A percentile compares a stretch with the other conserved stretches of the same genome.
These are phyloP conservation scores for Sebastes kiyomatsui DNA, from an alignment of 2,797 vertebrate genomes.

Conservation along the genomic window DNA sequence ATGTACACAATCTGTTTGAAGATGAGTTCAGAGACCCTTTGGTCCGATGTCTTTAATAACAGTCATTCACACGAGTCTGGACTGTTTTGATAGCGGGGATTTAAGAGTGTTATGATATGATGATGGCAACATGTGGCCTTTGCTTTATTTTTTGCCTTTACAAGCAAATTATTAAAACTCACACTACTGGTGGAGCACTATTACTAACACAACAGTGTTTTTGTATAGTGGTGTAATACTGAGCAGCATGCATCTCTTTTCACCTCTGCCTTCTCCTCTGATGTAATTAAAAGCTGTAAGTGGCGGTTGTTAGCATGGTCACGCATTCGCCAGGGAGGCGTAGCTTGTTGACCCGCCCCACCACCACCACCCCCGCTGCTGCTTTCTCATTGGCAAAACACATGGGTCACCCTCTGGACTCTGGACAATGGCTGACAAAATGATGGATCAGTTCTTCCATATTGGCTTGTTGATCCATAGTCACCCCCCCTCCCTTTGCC, in stretches of 20 bases:
- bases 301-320: slow-evolving; percentile 79
- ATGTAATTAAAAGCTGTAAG: slow-evolving; percentile 69
- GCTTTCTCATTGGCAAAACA: slow-evolving; percentile 84
- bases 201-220: slow-evolving; percentile 14
- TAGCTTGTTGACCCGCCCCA: slow-evolving; percentile 48
- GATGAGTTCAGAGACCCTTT: slow-evolving; percentile 56
- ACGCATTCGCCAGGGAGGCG: slow-evolving; percentile 72
- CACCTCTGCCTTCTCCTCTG: slow-evolving; percentile 37
- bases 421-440: slow-evolving; percentile 87
- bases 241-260: neutral
- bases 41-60: slow-evolving; percentile 66
- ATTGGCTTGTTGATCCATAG: slow-evolving; percentile 91
- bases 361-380: neutral
- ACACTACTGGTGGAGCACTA: slow-evolving; percentile 10
- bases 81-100: slow-evolving; percentile 44
- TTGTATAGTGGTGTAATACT: neutral
- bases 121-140: slow-evolving; percentile 50
- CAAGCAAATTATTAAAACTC: slow-evolving; percentile 44
- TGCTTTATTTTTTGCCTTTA: slow-evolving; percentile 47
- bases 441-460: slow-evolving; percentile 90
- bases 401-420: slow-evolving; percentile 72
- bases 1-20: slow-evolving; percentile 61
- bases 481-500: slow-evolving; percentile 60
- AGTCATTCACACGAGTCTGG: slow-evolving; percentile 48
- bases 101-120: slow-evolving; percentile 64